Percentiles rank a stretch among this genome's conserved stretches.
phyloP scores from a whole-genome alignment of 1,140 invertebrate species.

The Dendroctonus ponderosae region DNA sequence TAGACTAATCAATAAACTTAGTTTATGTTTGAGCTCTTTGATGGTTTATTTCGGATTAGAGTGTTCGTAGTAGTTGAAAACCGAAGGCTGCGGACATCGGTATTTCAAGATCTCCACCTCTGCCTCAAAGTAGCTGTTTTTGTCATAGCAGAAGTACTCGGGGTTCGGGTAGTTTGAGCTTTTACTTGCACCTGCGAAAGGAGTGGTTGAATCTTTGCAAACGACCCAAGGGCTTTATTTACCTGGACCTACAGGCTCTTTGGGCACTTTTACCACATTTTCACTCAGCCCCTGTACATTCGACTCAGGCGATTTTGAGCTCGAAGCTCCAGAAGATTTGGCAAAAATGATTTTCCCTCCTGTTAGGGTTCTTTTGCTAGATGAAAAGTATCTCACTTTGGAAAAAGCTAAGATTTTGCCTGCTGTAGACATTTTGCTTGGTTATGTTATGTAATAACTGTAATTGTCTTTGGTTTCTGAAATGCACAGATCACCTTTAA shows the following conservation, averaged over 20 bases:
- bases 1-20: slow-evolving; percentile 52
- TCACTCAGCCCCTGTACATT: slow-evolving; percentile 65
- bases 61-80: slow-evolving; percentile 21
- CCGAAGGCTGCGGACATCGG: slow-evolving; percentile 67
- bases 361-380: slow-evolving; percentile 39
- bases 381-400: slow-evolving; percentile 35
- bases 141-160: slow-evolving; percentile 82
- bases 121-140: slow-evolving; percentile 75
- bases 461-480: no score
- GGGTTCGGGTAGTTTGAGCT: slow-evolving; percentile 75
- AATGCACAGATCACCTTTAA: no score
- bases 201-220: slow-evolving; percentile 1
- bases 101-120: slow-evolving; percentile 81
- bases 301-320: slow-evolving; percentile 8
- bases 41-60: slow-evolving; percentile 24
- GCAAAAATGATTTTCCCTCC: slow-evolving; percentile 43
- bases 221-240: background rate
- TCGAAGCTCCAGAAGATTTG: slow-evolving; percentile 22
- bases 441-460: slow-evolving; percentile 7
- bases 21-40: no score
- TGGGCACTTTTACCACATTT: slow-evolving; percentile 59
- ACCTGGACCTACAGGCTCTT: slow-evolving; percentile 63
- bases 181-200: slow-evolving; percentile 62
- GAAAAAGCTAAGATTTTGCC: slow-evolving; percentile 16
- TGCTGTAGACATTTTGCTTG: slow-evolving; percentile 15